Base-by-base conservation (phyloP, 2,888 invertebrate species). In the Tolmerus cingulatus region DNA sequence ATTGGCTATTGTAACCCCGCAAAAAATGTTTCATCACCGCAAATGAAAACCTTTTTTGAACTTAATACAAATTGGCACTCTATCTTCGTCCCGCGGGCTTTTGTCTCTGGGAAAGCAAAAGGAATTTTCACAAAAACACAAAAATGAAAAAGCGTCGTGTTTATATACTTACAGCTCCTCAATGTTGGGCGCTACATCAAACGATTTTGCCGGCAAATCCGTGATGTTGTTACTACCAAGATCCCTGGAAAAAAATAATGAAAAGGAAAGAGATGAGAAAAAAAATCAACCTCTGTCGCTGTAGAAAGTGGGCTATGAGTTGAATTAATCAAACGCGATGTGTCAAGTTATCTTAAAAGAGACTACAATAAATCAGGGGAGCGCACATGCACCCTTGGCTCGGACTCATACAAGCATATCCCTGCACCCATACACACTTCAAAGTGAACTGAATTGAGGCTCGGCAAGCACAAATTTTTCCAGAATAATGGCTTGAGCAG, bases 221-320 rank as follows among this genome's bases (percentile, higher is more conserved):
- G 95, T 96, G 91, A 97, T 95, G 93, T 97, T 97, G 94, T 97
- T 97, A 93, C 95, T 95, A 89, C 96, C 95, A 92, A 97, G 94
- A 93, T 97, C 97, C 91, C 97, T 97, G 95, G 30, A 90, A 87
- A 40, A 88, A 87, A 87, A 88, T 40, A 40, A 40, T 66, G 76
- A 87, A 82, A 79, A 57, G 74, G 51, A 74, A 34, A 74, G 16
- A 76, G 40, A 27, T 34, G 30, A 51, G 74, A 74, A 79, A 66
- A 82, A 34, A 16, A 81, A 81, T 81, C 76, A 46, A 34, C 43
- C 23, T 43, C 43, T 19, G 27, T 40, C 12, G 27, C 12, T 84
- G 84, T 82, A 19, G 55, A 34, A 66, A 74, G 23, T 9, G n/a
- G 19, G 55, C 55, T 81, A 81, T 84, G 84, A 84, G 66, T 16